Evolutionary conservation across 2,113 vertebrate genomes (phyloP).

Genomic region (Ivindomyrus marchei): DNA sequence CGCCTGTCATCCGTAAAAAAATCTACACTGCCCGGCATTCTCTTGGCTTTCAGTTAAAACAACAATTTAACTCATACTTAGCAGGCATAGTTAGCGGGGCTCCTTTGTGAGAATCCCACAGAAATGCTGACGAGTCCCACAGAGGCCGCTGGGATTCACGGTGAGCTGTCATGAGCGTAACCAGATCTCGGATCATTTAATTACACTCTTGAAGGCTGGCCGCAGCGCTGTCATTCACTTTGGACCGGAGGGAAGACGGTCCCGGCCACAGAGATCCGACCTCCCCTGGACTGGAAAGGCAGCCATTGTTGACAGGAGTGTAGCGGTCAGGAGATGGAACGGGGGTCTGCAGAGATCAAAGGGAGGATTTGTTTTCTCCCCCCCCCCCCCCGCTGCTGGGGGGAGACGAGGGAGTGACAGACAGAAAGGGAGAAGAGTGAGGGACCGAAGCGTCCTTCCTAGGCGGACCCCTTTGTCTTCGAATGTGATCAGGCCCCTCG

Average conservation of each 20-base stretch:
- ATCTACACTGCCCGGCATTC: background rate
- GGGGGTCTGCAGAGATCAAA: background rate
- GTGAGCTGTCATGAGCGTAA: background rate
- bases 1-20: background rate
- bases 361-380: constrained; percentile 9
- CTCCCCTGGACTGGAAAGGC: background rate
- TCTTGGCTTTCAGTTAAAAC: background rate
- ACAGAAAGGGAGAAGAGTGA: background rate
- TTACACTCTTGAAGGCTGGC: background rate
- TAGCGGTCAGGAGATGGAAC: background rate
- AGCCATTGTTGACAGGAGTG: background rate
- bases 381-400: background rate
- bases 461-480: background rate
- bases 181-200: background rate
- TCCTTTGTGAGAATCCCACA: background rate
- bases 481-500: background rate
- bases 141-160: background rate
- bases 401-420: background rate
- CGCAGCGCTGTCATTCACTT: background rate
- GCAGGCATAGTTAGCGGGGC: background rate
- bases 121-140: background rate
- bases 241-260: background rate
- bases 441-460: background rate
- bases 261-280: background rate
- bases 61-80: background rate